Conservation (phyloP, 1,140 invertebrate genomes). For the Neotoxoptera formosana region DNA sequence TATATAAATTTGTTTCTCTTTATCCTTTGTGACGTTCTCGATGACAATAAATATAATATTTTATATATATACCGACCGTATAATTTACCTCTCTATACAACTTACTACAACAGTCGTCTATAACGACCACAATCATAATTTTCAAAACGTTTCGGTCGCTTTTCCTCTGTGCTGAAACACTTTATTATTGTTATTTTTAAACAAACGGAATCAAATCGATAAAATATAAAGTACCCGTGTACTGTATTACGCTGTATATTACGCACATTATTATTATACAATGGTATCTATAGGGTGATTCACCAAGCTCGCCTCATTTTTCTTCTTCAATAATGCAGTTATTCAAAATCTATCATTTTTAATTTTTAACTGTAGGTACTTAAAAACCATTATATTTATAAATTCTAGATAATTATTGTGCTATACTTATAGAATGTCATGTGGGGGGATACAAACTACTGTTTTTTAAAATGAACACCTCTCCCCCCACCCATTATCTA, state of each 20-base stretch:
- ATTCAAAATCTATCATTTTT: too few species aligned
- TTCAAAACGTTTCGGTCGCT: background rate
- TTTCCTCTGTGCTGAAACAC: background rate
- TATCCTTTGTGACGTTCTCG: background rate
- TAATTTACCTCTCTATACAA: background rate
- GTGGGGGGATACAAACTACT: too few species aligned
- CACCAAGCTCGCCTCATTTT: too few species aligned
- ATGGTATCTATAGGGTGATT: too few species aligned
- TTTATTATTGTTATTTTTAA: conserved; percentile 7
- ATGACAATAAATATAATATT: background rate
- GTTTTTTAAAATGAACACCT: too few species aligned
- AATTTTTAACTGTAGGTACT: too few species aligned
- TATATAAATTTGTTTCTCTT: conserved; percentile 1
- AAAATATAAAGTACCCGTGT: background rate
- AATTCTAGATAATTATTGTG: too few species aligned
- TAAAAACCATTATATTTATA: too few species aligned
- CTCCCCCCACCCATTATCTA: too few species aligned
- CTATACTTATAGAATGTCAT: too few species aligned
- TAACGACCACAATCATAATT: background rate
- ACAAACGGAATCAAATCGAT: background rate
- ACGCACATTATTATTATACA: too few species aligned
- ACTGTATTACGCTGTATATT: background rate
- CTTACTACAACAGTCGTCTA: background rate
- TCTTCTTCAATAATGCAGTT: too few species aligned
- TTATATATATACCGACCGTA: background rate